A percentile compares a stretch with the other conserved stretches of the same genome.
Evolutionary conservation across 2,113 vertebrate species (phyloP).

Genomic region (Progne subis): DNA sequence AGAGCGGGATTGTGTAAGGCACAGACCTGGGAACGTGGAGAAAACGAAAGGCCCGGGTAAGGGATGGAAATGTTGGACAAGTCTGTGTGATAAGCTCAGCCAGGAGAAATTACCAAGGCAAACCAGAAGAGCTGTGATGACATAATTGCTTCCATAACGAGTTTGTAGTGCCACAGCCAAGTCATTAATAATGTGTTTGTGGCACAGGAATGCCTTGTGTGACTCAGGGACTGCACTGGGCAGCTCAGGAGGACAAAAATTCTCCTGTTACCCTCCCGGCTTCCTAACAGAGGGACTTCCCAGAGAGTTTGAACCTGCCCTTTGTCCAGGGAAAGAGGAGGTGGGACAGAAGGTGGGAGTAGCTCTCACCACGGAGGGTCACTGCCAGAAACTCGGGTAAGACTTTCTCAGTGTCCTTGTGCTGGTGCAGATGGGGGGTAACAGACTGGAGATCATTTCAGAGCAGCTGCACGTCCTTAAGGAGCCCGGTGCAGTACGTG

Average conservation of each 20-base stretch:
- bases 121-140: not conserved
- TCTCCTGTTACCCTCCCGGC: not conserved
- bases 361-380: not conserved
- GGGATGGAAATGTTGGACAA: not conserved
- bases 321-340: not conserved
- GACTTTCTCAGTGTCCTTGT: not conserved
- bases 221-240: not conserved
- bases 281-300: not conserved
- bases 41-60: not conserved
- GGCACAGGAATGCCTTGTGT: not conserved
- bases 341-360: not conserved
- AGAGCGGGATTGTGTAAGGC: not conserved
- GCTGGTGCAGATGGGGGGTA: not conserved
- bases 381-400: not conserved
- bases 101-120: not conserved
- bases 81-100: accelerated
- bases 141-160: not conserved
- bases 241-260: not conserved
- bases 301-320: not conserved
- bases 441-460: not conserved
- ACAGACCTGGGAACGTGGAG: not conserved
- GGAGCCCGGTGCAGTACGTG: not conserved
- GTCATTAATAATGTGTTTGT: not conserved
- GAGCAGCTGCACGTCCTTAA: not conserved
- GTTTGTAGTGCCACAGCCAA: not conserved